Percentiles rank a stretch among this genome's conserved stretches.
phyloP scores from a whole-genome alignment of 1,140 invertebrate genomes.

The Nephila pilipes region DNA sequence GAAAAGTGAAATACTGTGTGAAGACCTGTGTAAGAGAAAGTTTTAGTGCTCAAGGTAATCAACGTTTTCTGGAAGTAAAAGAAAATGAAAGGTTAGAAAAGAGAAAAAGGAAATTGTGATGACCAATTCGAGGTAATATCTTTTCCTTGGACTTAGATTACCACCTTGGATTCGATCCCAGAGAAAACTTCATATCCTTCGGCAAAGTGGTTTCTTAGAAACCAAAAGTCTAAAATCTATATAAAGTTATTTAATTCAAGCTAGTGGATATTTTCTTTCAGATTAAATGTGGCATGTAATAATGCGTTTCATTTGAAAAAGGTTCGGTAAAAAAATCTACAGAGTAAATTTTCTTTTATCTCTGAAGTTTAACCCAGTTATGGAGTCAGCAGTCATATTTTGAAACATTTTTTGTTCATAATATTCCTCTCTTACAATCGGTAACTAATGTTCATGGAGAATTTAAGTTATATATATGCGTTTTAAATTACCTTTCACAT shows the following conservation, averaged over 20 bases:
- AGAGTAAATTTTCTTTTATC: neutral
- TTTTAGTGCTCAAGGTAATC: neutral
- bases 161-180: neutral
- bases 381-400: too few relatives aligned
- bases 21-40: conserved; percentile 1
- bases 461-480: too few relatives aligned
- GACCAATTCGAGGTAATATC: conserved; percentile 22
- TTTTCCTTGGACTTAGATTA: neutral
- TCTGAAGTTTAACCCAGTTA: too few relatives aligned
- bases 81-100: neutral
- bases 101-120: neutral
- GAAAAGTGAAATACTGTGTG: neutral
- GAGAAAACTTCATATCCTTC: neutral
- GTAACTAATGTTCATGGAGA: too few relatives aligned
- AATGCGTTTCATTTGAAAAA: neutral
- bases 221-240: neutral
- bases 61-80: neutral
- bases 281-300: neutral
- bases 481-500: too few relatives aligned
- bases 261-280: neutral
- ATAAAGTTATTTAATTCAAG: neutral
- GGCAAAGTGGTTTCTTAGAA: neutral
- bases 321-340: neutral
- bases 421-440: too few relatives aligned
- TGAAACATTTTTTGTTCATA: too few relatives aligned